A percentile compares a stretch with the other conserved stretches of the same genome.
Evolutionary conservation across 35 echinoderm and acorn worm species (phyloP).

Genomic region (Ophiothrix spiculata): DNA sequence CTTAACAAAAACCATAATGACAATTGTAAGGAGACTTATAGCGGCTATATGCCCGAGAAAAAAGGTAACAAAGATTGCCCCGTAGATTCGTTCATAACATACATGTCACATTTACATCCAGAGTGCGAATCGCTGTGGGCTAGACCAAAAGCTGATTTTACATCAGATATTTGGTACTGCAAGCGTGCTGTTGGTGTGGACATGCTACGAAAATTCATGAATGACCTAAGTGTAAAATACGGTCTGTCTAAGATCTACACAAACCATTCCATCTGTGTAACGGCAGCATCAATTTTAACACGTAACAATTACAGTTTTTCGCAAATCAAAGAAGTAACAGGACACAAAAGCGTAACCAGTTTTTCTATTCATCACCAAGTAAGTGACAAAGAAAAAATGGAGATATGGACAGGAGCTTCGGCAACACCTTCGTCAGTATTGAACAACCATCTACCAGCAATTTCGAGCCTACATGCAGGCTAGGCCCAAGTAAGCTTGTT

Average conservation of each 20-base stretch:
- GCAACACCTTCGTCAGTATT: too few species aligned
- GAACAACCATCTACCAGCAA: too few species aligned
- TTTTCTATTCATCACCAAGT: constrained; percentile 17
- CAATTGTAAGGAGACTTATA: neutral
- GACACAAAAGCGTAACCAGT: constrained; percentile 20
- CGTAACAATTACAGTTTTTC: neutral
- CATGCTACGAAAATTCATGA: constrained; percentile 9
- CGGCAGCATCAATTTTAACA: constrained; percentile 12
- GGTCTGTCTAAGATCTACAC: neutral
- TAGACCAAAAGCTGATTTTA: neutral
- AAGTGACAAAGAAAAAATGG: neutral
- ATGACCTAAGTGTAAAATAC: neutral
- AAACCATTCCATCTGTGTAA: constrained; percentile 29
- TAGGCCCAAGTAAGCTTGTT: too few species aligned
- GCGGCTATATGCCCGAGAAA: constrained; percentile 11
- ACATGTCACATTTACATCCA: constrained; percentile 9
- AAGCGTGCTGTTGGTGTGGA: neutral
- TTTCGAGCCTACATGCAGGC: too few species aligned
- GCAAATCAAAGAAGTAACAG: constrained; percentile 27
- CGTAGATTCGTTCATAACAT: constrained; percentile 17
- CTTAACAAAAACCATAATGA: constrained; percentile 33
- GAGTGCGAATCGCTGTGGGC: constrained; percentile 10
- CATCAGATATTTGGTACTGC: constrained; percentile 22
- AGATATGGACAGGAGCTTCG: neutral
- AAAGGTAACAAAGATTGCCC: constrained; percentile 21